Evolutionary conservation across 2,797 vertebrate genomes (phyloP).

Genomic region (Ptychobarbus kaznakovi): DNA sequence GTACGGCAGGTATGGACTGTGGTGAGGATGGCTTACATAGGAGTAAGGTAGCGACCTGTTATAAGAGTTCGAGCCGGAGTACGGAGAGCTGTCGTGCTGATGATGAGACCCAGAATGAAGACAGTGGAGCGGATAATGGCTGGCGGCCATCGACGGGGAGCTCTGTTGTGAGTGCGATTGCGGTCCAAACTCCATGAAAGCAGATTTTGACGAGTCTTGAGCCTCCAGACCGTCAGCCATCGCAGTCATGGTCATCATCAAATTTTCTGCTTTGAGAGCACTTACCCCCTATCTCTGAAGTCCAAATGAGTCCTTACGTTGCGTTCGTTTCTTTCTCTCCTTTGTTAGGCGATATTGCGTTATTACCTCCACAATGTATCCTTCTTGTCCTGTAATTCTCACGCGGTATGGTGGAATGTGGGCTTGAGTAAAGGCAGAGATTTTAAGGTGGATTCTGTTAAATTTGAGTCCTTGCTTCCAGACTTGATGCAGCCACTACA

Average conservation of each 20-base stretch:
- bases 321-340: conserved; percentile 77
- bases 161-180: conserved; percentile 89
- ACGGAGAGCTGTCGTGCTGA: conserved; percentile 90
- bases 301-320: conserved; percentile 80
- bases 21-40: conserved; percentile 96
- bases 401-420: conserved; percentile 79
- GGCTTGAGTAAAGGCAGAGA: conserved; percentile 88
- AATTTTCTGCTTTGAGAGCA: conserved; percentile 93
- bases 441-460: conserved; percentile 95
- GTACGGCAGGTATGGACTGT: conserved; percentile 97
- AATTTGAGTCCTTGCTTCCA: conserved; percentile 93
- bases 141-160: conserved; percentile 95
- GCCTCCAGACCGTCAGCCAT: conserved; percentile 99
- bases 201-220: conserved; percentile 99
- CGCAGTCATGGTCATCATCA: conserved; percentile 99
- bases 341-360: conserved; percentile 81
- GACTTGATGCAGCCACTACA: conserved; percentile 94
- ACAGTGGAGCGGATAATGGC: conserved; percentile 97
- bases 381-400: conserved; percentile 77
- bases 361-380: conserved; percentile 81
- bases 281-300: conserved; percentile 84
- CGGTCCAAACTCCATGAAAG: conserved; percentile 99
- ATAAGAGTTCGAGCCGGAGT: conserved; percentile 84
- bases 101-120: conserved; percentile 94
- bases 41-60: conserved; percentile 95